Percentiles rank a stretch among this genome's conserved stretches.
phyloP scores from a whole-genome alignment of 2,888 invertebrate genomes.

The Fissipunctia ypsillon region DNA sequence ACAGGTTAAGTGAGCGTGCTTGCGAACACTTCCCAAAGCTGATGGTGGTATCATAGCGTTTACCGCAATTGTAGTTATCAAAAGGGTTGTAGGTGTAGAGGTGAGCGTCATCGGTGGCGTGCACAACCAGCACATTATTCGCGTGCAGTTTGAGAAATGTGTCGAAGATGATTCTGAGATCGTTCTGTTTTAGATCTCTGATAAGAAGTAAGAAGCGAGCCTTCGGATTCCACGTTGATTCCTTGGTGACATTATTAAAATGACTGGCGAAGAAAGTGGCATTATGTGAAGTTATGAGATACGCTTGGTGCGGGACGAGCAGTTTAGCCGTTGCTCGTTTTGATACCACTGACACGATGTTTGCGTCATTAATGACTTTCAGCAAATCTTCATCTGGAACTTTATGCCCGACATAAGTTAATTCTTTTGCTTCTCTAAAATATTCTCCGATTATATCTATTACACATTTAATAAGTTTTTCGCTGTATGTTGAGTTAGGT shows the following conservation, averaged over 20 bases:
- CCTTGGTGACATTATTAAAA: slow-evolving; percentile 62
- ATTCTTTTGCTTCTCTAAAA: slow-evolving; percentile 36
- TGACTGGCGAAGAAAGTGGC: slow-evolving; percentile 53
- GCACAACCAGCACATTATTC: slow-evolving; percentile 72
- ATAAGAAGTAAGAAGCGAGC: slow-evolving; percentile 73
- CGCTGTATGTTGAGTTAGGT: background rate
- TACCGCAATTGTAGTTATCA: slow-evolving; percentile 79
- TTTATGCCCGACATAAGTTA: slow-evolving; percentile 51
- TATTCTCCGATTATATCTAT: slow-evolving; percentile 47
- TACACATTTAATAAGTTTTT: slow-evolving; percentile 46
- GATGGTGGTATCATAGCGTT: slow-evolving; percentile 71
- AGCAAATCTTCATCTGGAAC: slow-evolving; percentile 45
- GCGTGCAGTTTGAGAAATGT: slow-evolving; percentile 69
- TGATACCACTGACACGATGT: slow-evolving; percentile 36
- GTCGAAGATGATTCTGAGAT: slow-evolving; percentile 72
- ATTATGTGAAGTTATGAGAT: slow-evolving; percentile 68
- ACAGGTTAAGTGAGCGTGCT: slow-evolving; percentile 59
- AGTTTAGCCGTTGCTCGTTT: slow-evolving; percentile 31
- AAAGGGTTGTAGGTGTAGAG: slow-evolving; percentile 80
- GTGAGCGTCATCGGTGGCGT: slow-evolving; percentile 68
- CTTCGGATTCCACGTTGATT: slow-evolving; percentile 74
- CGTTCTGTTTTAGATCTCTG: slow-evolving; percentile 45
- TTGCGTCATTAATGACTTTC: slow-evolving; percentile 35
- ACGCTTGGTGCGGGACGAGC: slow-evolving; percentile 56
- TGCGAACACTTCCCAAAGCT: slow-evolving; percentile 74